Evolutionary conservation across 2,113 vertebrate species (phyloP).

Genomic region (Narcine bancroftii): DNA sequence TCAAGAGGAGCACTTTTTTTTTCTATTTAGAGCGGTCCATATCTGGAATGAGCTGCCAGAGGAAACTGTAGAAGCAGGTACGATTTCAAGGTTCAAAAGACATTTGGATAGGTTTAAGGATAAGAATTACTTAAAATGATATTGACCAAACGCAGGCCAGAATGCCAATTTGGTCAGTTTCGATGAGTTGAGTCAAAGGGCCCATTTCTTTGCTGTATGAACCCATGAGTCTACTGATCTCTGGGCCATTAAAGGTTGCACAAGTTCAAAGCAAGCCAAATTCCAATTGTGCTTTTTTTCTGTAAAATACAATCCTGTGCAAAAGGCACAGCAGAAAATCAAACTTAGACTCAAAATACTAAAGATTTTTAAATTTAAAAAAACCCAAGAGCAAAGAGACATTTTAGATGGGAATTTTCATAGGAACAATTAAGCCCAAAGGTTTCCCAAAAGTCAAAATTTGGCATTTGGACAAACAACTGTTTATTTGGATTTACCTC

Average conservation of each 20-base stretch:
- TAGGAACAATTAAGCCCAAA: neutral
- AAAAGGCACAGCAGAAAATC: neutral
- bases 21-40: too few relatives aligned
- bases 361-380: neutral
- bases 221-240: neutral
- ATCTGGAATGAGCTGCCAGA: too few relatives aligned
- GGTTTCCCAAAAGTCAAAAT: neutral
- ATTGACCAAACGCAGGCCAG: too few relatives aligned
- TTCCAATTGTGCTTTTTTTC: neutral
- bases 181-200: too few relatives aligned
- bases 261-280: neutral
- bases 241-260: neutral
- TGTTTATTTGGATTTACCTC: neutral
- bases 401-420: neutral
- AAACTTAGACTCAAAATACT: neutral
- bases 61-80: too few relatives aligned
- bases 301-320: neutral
- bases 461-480: neutral
- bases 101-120: too few relatives aligned
- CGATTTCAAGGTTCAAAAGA: too few relatives aligned
- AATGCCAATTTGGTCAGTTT: too few relatives aligned
- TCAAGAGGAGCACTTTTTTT: too few relatives aligned
- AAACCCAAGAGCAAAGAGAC: neutral
- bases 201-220: too few relatives aligned
- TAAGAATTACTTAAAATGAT: too few relatives aligned